A percentile compares a stretch with the other conserved stretches of the same genome.
Conservation (phyloP, 2,888 invertebrate genomes). For the Rhingia campestris region DNA sequence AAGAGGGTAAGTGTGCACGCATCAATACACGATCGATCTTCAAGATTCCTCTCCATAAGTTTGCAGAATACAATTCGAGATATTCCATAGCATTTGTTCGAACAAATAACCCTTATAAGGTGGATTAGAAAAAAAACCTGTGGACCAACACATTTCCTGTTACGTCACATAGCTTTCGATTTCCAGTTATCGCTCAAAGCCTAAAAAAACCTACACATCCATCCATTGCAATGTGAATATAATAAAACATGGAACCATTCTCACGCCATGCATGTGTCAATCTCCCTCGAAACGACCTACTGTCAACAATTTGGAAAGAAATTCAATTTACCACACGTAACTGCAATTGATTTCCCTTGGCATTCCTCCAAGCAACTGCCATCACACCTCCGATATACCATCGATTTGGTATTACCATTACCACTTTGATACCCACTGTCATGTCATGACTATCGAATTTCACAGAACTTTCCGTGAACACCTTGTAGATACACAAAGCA, state of each 20-base stretch:
- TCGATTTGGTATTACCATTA: slow-evolving; percentile 23
- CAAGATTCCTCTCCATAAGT: too few relatives aligned
- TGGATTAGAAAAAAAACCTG: too few relatives aligned
- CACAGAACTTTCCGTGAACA: slow-evolving; percentile 26
- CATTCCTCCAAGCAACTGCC: slow-evolving; percentile 20
- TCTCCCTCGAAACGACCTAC: slow-evolving; percentile 4
- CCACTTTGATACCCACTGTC: slow-evolving; percentile 34
- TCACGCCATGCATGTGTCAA: slow-evolving; percentile 48
- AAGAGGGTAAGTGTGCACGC: too few relatives aligned
- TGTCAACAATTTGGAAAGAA: slow-evolving; percentile 57
- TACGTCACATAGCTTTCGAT: too few relatives aligned
- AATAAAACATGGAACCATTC: slow-evolving; percentile 11
- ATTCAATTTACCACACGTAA: slow-evolving; percentile 41
- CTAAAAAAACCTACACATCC: not conserved
- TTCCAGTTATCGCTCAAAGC: not conserved
- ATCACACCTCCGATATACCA: slow-evolving; percentile 18
- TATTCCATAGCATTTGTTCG: too few relatives aligned
- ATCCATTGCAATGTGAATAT: not conserved
- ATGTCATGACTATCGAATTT: slow-evolving; percentile 56
- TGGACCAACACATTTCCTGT: too few relatives aligned
- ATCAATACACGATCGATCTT: too few relatives aligned
- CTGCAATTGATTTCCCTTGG: slow-evolving; percentile 45
- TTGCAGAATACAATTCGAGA: too few relatives aligned
- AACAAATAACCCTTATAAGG: too few relatives aligned
- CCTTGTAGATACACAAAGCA: not conserved